Evolutionary conservation across 2,888 invertebrate genomes (phyloP).

Genomic region (Acrobasis repandana): DNA sequence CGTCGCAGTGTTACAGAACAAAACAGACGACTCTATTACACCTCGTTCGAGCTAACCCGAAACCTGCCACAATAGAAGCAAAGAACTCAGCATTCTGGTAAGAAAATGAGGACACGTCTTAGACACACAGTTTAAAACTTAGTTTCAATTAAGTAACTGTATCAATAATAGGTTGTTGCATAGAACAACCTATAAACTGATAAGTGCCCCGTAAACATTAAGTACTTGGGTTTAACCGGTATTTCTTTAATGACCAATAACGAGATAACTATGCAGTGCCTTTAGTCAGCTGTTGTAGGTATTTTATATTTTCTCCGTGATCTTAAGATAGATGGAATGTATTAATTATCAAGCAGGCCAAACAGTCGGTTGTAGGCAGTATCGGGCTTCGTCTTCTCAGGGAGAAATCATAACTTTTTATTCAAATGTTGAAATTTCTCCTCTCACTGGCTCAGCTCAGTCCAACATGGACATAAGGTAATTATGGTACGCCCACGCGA

Average conservation of each 20-base stretch:
- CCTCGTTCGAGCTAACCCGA: neutral
- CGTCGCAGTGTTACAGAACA: constrained; percentile 29
- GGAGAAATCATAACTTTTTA: neutral
- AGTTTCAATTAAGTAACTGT: neutral
- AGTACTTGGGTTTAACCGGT: neutral
- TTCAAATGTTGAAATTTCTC: constrained; percentile 4
- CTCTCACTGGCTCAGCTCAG: neutral
- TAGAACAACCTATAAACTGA: neutral
- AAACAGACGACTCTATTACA: constrained; percentile 27
- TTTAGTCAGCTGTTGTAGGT: neutral
- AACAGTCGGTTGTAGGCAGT: no score
- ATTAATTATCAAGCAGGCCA: no score
- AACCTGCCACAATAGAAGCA: constrained; percentile 2
- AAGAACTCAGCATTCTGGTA: neutral
- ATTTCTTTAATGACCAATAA: neutral
- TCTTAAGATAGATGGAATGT: no score
- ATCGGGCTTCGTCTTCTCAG: neutral
- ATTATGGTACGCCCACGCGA: constrained; percentile 6
- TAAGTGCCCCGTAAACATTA: constrained; percentile 2
- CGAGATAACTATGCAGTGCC: neutral
- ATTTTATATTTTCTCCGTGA: neutral
- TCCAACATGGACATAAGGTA: neutral
- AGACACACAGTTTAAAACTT: neutral
- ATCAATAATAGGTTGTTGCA: neutral
- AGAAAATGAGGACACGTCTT: neutral